Evolutionary conservation across 2,888 invertebrate genomes (phyloP), one percentile per base, ranked within the genome.

Genomic region (Tipula helvola): DNA sequence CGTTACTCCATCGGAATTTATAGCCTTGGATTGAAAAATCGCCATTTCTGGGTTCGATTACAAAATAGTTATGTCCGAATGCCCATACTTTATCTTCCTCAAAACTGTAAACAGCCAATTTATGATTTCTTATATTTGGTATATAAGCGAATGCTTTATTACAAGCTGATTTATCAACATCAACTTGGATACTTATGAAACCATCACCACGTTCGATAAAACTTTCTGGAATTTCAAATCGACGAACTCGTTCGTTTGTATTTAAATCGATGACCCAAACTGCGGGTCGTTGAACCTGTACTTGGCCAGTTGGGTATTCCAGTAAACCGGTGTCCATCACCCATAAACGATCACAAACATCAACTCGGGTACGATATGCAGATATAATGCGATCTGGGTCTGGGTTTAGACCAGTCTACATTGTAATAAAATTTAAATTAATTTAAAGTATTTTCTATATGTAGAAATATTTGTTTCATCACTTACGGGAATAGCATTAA

Each of bases 1-100:
- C 96, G 89, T 96, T 96, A 88, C 94, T 94, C 96, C 96, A 97
- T 89, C 95, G 94, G 91, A 96, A 97, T 0, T 92, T 91, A 88
- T 95, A 93, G 0, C 94, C 95, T 42, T 94, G 94, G 86, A 96
- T 93, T 85, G 93, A 92, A 87, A 95, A 93, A 89, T 97, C 96
- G 0, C 96, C 95, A 89, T 92, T 92, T 0, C 93, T 89, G 0
- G 96, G 96, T 89, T 96, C 95, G 88, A 96, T 94, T 89, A 93
- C 93, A 90, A 96, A 96, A 89, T 93, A 96, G 89, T 95, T 96
- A 89, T 97, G 96, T 0, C 90, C 90, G 13, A 94, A 92, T 52
- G 95, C 91, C 96, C 96, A 96, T 39, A 95, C 94, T 87, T 93
- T 93, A 87, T 94, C 93, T 0, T 93, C 91, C 12, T 92, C 91